Percentiles rank a stretch among this genome's conserved stretches.
Evolutionary conservation across 2,113 vertebrate genomes (phyloP).

Genomic region (Odobenus rosmarus): DNA sequence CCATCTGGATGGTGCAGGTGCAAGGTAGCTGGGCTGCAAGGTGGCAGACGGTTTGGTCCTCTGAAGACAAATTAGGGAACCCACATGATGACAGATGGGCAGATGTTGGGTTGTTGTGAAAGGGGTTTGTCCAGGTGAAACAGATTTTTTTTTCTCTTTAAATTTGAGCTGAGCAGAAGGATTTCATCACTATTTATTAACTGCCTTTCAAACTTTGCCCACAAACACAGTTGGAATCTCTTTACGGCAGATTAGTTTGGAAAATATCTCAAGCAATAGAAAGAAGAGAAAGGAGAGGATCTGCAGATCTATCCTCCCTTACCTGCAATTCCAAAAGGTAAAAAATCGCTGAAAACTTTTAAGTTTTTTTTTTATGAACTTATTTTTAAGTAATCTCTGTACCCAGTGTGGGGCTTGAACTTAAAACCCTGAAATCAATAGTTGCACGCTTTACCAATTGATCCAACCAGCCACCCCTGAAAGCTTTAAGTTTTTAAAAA

Average conservation of each 20-base stretch:
- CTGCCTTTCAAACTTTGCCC: conserved; percentile 47
- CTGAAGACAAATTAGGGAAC: conserved; percentile 58
- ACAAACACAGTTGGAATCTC: conserved; percentile 13
- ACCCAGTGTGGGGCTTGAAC: not conserved
- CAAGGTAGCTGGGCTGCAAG: conserved; percentile 22
- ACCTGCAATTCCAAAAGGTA: not conserved
- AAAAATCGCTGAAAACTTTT: not conserved
- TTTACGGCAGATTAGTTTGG: not conserved
- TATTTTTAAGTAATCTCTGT: not conserved
- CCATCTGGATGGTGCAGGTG: conserved; percentile 73
- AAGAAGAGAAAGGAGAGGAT: not conserved
- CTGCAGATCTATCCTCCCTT: not conserved
- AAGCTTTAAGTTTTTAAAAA: not conserved
- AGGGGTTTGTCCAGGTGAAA: conserved; percentile 67
- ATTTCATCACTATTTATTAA: conserved; percentile 67
- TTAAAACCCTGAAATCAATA: not conserved
- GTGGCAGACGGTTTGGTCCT: conserved; percentile 58
- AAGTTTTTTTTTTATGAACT: not conserved
- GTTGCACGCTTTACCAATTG: not conserved
- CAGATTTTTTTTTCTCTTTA: conserved; percentile 46
- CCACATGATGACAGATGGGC: conserved; percentile 60
- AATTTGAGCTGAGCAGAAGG: not conserved
- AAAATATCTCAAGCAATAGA: conserved; percentile 27
- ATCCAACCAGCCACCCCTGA: not conserved
- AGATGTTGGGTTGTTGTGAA: conserved; percentile 65